phyloP scores from a whole-genome alignment of 2,888 invertebrate species.

The Drosophila mercatorum region DNA sequence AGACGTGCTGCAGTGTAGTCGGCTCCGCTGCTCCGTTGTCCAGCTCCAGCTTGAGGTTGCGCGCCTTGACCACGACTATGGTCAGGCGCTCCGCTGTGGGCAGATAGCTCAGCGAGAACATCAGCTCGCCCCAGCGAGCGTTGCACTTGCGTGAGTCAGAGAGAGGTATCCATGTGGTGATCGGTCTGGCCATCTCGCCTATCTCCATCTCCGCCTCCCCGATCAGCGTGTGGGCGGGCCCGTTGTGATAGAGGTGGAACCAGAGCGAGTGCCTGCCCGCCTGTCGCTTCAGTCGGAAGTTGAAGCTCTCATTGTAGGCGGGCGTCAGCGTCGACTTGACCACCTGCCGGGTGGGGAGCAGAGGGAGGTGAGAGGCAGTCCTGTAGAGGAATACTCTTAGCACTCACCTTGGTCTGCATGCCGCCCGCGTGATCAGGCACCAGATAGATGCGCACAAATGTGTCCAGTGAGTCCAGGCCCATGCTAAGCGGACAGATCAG shows the following conservation, averaged over 20 bases:
- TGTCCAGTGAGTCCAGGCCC: slow-evolving; percentile 87
- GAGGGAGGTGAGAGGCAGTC: background rate
- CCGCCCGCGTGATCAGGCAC: slow-evolving; percentile 89
- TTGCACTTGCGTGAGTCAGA: slow-evolving; percentile 89
- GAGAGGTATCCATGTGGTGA: slow-evolving; percentile 92
- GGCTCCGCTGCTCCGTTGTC: slow-evolving; percentile 23
- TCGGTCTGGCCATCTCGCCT: slow-evolving; percentile 87
- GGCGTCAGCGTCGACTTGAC: slow-evolving; percentile 89
- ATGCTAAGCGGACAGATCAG: slow-evolving; percentile 87
- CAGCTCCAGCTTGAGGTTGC: slow-evolving; percentile 88
- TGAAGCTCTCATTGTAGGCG: slow-evolving; percentile 91
- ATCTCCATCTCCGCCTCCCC: slow-evolving; percentile 89
- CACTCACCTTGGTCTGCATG: slow-evolving; percentile 87
- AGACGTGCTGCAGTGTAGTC: slow-evolving; percentile 87
- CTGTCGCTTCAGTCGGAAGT: slow-evolving; percentile 88
- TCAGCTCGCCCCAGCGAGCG: slow-evolving; percentile 90
- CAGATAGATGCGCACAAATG: slow-evolving; percentile 91
- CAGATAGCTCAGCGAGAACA: slow-evolving; percentile 92
- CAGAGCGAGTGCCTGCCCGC: slow-evolving; percentile 87
- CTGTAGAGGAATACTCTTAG: background rate
- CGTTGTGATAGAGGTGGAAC: slow-evolving; percentile 89
- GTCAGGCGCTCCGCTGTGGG: slow-evolving; percentile 93
- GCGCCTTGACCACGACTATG: slow-evolving; percentile 88
- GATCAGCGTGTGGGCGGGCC: slow-evolving; percentile 87
- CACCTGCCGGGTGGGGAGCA: slow-evolving; percentile 81